Evolutionary conservation across 2,797 vertebrate genomes (phyloP), one percentile per base, ranked within the genome.

Genomic region (Carduelis carduelis): DNA sequence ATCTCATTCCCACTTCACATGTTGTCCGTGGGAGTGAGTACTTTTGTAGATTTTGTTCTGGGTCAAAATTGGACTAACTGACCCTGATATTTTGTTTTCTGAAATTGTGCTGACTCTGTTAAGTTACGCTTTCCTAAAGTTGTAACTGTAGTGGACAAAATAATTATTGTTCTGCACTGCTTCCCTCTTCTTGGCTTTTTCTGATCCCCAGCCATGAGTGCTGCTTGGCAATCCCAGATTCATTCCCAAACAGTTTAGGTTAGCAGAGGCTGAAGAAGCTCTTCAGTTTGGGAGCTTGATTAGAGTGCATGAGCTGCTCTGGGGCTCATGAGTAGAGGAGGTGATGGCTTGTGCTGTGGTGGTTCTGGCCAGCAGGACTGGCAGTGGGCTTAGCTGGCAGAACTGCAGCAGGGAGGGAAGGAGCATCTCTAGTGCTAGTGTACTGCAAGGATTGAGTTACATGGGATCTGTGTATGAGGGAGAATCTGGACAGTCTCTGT

Each of bases 11-110:
- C 19, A 8, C 23, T 34, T 76, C 2, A 2, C 5, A 0, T 20
- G 9, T 9, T 69, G 52, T 16, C 53, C 6, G 0, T 30, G 35
- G 0, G 7, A 57, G 43, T 2, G 3, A 64, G 16, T 49, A 9
- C 0, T 0, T 68, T 41, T 47, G 37, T 32, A 30, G 61, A 44
- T 37, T 52, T 83, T 74, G 24, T 60, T 77, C 72, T 63, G 46
- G 9, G 15, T 80, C 8, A 20, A 56, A 83, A 55, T 15, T 34
- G 37, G 41, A 60, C 44, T 9, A 44, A 21, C 2, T 11, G 55
- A 76, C 20, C 23, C 19, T 43, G 49, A 8, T 64, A 35, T 8
- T 80, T 78, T 83, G 35, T 70, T 46, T 39, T 63, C 52, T 63
- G 61, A 56, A 74, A 49, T 30, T 47, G 26, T 83, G 57, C 41